A percentile compares a stretch with the other conserved stretches of the same genome.
Conservation (phyloP, 1,140 invertebrate species). For the Drosophila simulans region DNA sequence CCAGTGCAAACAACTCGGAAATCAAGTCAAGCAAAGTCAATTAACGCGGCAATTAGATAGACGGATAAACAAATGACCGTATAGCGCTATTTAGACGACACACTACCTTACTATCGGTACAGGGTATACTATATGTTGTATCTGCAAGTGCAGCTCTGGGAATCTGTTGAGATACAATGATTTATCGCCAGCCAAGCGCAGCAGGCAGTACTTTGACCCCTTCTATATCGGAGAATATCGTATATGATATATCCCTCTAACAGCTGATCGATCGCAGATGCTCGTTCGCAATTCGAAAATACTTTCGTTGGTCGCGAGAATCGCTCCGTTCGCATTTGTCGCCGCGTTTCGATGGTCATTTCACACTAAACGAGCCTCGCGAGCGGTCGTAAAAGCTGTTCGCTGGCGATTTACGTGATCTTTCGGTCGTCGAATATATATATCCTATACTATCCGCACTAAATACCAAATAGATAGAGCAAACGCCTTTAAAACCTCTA, state of each 20-base stretch:
- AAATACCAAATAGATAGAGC: background rate
- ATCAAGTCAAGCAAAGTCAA: conserved; percentile 54
- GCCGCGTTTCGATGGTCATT: conserved; percentile 45
- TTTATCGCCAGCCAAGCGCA: conserved; percentile 38
- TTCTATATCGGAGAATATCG: background rate
- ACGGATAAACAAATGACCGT: conserved; percentile 21
- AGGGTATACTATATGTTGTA: conserved; percentile 2
- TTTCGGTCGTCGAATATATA: conserved; percentile 5
- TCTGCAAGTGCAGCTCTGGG: conserved; percentile 37
- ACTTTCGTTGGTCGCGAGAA: conserved; percentile 47
- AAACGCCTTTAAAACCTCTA: background rate
- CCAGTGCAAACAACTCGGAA: conserved; percentile 51
- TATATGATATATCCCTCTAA: conserved; percentile 1
- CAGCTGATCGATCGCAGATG: conserved; percentile 27
- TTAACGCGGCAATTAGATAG: conserved; percentile 65
- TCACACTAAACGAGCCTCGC: conserved; percentile 26
- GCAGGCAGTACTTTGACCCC: conserved; percentile 54
- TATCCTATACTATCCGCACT: background rate
- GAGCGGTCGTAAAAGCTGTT: conserved; percentile 18
- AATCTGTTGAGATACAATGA: conserved; percentile 36
- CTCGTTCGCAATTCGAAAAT: conserved; percentile 49
- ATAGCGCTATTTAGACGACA: conserved; percentile 1
- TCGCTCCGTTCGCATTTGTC: conserved; percentile 22
- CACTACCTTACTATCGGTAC: conserved; percentile 12
- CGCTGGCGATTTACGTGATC: conserved; percentile 15